Conservation (phyloP, 2,797 vertebrate species). For the Schizopygopsis malacanthus region DNA sequence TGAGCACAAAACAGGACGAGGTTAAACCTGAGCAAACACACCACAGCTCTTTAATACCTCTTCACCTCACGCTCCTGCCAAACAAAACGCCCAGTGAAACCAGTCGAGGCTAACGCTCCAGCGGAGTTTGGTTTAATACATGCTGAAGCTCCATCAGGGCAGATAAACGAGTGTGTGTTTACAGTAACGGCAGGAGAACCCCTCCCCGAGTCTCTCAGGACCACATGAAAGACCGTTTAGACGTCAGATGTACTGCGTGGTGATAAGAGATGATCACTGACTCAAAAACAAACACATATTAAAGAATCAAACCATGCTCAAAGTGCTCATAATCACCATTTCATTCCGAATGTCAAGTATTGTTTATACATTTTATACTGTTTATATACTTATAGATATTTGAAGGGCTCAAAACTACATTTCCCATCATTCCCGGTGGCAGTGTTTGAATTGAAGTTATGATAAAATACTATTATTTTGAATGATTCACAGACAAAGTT, state of each 20-base stretch:
- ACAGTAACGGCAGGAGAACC: slow-evolving; percentile 31
- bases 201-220: slow-evolving; percentile 38
- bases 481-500: no score
- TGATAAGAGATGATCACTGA: slow-evolving; percentile 13
- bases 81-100: slow-evolving; percentile 4
- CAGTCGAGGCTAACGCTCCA: background rate
- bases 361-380: background rate
- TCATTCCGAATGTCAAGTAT: no score
- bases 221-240: slow-evolving; percentile 12
- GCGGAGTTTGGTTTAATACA: background rate
- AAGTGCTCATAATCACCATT: background rate
- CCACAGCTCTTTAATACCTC: background rate
- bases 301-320: background rate
- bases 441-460: background rate
- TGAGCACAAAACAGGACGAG: background rate
- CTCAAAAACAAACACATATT: background rate
- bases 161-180: slow-evolving; percentile 30
- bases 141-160: slow-evolving; percentile 3
- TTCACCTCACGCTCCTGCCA: slow-evolving; percentile 14
- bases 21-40: slow-evolving; percentile 1
- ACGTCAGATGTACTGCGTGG: background rate
- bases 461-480: background rate
- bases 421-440: background rate
- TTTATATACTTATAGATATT: no score
- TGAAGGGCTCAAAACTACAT: background rate